Evolutionary conservation across 1,140 invertebrate genomes (phyloP), one percentile per base, ranked within the genome.

Genomic region (Pseudomyrmex gracilis): DNA sequence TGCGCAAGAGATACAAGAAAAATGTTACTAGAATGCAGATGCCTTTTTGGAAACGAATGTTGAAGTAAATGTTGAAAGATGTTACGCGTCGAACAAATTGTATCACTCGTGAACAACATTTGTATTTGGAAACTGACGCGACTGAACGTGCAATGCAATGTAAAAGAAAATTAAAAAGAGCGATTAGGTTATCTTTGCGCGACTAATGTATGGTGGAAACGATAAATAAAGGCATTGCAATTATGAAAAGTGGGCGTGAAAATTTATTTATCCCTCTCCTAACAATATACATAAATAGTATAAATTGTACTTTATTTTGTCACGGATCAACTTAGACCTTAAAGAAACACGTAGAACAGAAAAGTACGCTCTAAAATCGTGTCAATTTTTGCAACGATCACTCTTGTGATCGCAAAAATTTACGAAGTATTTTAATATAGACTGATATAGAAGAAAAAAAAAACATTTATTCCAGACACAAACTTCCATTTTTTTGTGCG

Each of bases 211-310:
- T 76, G 87, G 84, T 34, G 34, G 88, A 88, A 83, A 87, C 70
- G 87, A 89, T 84, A 89, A 93, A 92, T 92, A 93, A 93, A 93
- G 89, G 91, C 91, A 92, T 91, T 92, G 89, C 86, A 92, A 89
- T 91, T 85, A 89, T 74, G 67, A 73, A 87, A 73, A 78, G 5
- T 0, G 34, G 34, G 34, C 34, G 34, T 34, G 34, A 34, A 34
- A 34, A 34, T 34, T 34, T 34, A 34, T 34, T 34, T 7, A 7
- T 34, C 5, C 5, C 34, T 34, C 34, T 34, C 5, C 34, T 34
- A 34, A 34, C 34, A 34, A 74, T 47, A 55, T 83, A 47, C 5
- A 7, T 78, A 13, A 10, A 1, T 61, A 34, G 5, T 34, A 34
- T 34, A 34, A 34, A 34, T 34, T 34, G 34, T 34, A 34, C 5